phyloP scores from a whole-genome alignment of 2,797 vertebrate species.

The Cygnus olor region DNA sequence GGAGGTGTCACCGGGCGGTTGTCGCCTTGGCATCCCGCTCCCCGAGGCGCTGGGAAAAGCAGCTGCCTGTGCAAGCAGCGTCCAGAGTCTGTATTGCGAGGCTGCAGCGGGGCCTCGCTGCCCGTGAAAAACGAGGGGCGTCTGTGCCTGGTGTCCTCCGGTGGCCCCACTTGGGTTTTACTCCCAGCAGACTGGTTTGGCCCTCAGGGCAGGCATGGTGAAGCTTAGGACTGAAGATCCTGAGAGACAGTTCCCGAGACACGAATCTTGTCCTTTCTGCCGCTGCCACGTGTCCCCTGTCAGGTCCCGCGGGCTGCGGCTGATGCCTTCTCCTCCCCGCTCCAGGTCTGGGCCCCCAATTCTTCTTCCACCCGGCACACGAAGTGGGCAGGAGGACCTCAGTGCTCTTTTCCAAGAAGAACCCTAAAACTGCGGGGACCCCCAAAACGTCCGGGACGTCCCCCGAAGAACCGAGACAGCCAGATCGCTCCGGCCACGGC shows the following conservation, averaged over 20 bases:
- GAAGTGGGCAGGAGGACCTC: conserved; percentile 98
- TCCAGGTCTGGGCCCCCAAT: conserved; percentile 88
- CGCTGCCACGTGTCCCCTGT: accelerated
- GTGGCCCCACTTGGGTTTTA: not conserved
- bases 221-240: not conserved
- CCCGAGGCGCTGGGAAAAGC: not conserved
- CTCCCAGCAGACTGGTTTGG: not conserved
- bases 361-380: conserved; percentile 90
- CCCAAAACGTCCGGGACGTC: conserved; percentile 95
- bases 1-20: not conserved
- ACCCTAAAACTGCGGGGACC: conserved; percentile 94
- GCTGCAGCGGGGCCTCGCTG: not conserved
- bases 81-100: not conserved
- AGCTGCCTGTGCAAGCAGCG: accelerated
- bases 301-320: not conserved
- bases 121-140: not conserved
- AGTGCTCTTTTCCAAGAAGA: conserved; percentile 99
- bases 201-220: not conserved
- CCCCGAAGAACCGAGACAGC: conserved; percentile 94
- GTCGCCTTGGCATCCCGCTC: not conserved
- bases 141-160: not conserved
- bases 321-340: not conserved
- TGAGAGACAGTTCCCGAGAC: not conserved
- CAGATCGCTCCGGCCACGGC: conserved; percentile 84
- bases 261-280: conserved; percentile 4